Base-by-base conservation (phyloP, 2,888 invertebrate genomes). In the Cryptocheilus praepositus region DNA sequence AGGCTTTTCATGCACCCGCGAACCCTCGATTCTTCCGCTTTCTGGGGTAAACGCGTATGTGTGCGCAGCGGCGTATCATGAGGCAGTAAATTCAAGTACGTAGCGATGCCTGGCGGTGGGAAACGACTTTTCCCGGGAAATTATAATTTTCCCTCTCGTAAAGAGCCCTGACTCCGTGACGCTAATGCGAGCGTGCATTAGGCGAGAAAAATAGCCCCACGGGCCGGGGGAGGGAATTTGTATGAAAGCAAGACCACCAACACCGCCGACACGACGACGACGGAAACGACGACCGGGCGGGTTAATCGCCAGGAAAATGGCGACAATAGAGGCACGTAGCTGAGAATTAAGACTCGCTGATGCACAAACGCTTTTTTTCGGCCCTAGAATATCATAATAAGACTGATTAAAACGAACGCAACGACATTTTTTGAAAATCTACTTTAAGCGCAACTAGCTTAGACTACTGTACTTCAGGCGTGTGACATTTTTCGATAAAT, bases 111-210 rank as follows among this genome's bases (percentile, higher is more conserved):
- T 1, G 8, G 36, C 36, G 36, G 36, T 7, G 36, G 61, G 71
- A 66, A 54, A 58, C 65, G 73, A 79, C 75, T 80, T 81, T 77
- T 78, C 77, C 73, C 64, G 73, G 72, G 77, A 75, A 84, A 83
- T 83, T 83, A 82, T 81, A 80, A 83, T 83, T 83, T 77, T 80
- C 75, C 73, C 70, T 76, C 72, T 73, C 71, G 73, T 76, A 71
- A 81, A 81, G 75, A 73, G 77, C 71, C 49, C 36, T 36, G 75
- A 68, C 61, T n/a, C 60, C 56, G 70, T 73, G 81, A 81, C 79
- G 80, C 81, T 81, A 81, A 81, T 81, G 81, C 81, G 74, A 79
- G 77, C 71, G 74, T 73, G 80, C 81, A 81, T 81, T 81, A 81
- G 79, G 71, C 70, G 75, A 79, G 81, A 81, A 81, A 81, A 81